These are phyloP conservation scores for Falco biarmicus DNA, from an alignment of 2,797 vertebrate species.

Conservation along the genomic window DNA sequence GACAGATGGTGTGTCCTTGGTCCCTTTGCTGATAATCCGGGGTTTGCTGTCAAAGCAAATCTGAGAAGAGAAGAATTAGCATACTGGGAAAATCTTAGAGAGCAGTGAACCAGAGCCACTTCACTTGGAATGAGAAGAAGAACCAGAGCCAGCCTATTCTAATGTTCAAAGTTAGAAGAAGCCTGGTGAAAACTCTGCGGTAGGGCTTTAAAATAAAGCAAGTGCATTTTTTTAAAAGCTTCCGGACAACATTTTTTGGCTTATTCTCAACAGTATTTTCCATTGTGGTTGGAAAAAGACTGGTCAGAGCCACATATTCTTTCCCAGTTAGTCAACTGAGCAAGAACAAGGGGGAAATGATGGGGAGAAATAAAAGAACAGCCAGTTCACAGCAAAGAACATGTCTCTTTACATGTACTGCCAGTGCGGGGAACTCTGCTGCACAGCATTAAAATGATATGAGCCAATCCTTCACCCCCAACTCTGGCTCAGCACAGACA, in stretches of 20 bases:
- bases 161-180: constrained; percentile 28
- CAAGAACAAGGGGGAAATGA: background rate
- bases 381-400: constrained; percentile 11
- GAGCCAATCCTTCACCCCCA: background rate
- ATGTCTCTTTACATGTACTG: background rate
- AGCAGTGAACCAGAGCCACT: constrained; percentile 3
- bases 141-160: constrained; percentile 46
- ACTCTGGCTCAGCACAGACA: background rate
- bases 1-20: constrained; percentile 92
- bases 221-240: constrained; percentile 12
- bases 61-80: constrained; percentile 75
- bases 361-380: constrained; percentile 14
- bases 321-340: background rate
- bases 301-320: constrained; percentile 33
- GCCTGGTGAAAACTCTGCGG: constrained; percentile 38
- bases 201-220: constrained; percentile 48
- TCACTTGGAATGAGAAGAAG: background rate
- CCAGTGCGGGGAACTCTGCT: background rate
- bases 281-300: constrained; percentile 56
- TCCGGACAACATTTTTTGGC: constrained; percentile 6
- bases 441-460: background rate
- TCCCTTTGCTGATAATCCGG: constrained; percentile 97
- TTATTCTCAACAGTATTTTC: constrained; percentile 33
- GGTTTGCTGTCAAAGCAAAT: constrained; percentile 99
- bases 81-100: constrained; percentile 4